phyloP scores from a whole-genome alignment of 2,797 vertebrate species.

The Myotis vivesi region DNA sequence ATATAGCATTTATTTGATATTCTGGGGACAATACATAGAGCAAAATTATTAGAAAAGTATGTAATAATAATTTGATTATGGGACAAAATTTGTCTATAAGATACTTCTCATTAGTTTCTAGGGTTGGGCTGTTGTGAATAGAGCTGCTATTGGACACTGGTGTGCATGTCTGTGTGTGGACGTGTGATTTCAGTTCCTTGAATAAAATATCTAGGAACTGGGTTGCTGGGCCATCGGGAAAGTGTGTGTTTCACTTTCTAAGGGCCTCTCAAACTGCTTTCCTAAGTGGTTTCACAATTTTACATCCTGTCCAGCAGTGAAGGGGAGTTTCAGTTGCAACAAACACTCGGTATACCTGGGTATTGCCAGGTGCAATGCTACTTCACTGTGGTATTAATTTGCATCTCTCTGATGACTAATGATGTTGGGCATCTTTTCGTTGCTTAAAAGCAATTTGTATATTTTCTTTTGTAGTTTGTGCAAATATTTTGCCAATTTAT shows the following conservation, averaged over 20 bases:
- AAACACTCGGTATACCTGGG: fast-evolving
- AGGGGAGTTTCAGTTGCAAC: neutral
- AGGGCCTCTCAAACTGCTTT: neutral
- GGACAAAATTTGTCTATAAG: neutral
- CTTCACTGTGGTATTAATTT: neutral
- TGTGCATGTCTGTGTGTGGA: neutral
- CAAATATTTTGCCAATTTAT: neutral
- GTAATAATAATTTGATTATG: neutral
- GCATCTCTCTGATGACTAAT: neutral
- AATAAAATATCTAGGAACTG: neutral
- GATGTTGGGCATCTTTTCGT: neutral
- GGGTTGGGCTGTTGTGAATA: neutral
- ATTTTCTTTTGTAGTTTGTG: neutral
- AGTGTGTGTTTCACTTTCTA: neutral
- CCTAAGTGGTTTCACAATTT: neutral
- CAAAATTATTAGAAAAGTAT: neutral
- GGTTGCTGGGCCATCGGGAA: neutral
- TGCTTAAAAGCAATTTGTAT: neutral
- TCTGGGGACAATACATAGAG: neutral
- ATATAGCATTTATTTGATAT: neutral
- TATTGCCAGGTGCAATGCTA: too few species aligned
- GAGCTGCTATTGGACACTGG: neutral
- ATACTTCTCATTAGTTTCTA: neutral
- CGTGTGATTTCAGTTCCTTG: neutral
- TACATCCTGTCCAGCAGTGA: neutral